A percentile compares a stretch with the other conserved stretches of the same genome.
phyloP scores from a whole-genome alignment of 2,113 vertebrate species.

The Corythornis cristatus region DNA sequence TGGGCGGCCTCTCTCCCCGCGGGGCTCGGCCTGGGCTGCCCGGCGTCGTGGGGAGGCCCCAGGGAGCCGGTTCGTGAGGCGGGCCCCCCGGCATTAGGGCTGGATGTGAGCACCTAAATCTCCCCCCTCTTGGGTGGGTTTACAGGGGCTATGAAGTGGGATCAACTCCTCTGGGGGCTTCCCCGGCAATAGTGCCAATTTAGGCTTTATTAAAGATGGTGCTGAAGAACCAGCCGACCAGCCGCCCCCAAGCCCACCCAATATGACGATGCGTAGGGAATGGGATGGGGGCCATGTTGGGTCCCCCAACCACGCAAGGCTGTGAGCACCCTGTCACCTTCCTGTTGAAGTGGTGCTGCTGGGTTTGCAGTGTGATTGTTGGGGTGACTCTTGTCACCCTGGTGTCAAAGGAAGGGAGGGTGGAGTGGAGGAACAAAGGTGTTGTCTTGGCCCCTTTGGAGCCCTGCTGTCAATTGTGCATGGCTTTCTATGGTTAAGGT shows the following conservation, averaged over 20 bases:
- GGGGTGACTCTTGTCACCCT: not conserved
- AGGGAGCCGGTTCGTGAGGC: not conserved
- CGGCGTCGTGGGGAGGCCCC: not conserved
- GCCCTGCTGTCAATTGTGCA: accelerated
- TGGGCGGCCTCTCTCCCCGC: not conserved
- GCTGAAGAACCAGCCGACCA: no score
- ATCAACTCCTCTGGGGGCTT: not conserved
- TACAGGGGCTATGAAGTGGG: not conserved
- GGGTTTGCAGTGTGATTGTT: not conserved
- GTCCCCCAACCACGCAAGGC: no score
- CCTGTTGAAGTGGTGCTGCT: accelerated
- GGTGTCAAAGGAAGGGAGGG: accelerated
- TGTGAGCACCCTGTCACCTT: accelerated
- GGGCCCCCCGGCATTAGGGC: not conserved
- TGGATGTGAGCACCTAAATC: not conserved
- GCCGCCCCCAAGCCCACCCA: accelerated
- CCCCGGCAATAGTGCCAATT: accelerated
- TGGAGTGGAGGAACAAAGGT: not conserved
- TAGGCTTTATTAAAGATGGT: not conserved
- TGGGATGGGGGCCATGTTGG: not conserved
- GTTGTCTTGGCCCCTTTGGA: accelerated
- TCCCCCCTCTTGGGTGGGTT: accelerated
- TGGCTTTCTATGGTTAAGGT: accelerated
- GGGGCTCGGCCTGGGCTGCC: not conserved
- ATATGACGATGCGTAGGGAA: accelerated